Evolutionary conservation across 2,113 vertebrate species (phyloP).

Genomic region (Zosterops japonicus): DNA sequence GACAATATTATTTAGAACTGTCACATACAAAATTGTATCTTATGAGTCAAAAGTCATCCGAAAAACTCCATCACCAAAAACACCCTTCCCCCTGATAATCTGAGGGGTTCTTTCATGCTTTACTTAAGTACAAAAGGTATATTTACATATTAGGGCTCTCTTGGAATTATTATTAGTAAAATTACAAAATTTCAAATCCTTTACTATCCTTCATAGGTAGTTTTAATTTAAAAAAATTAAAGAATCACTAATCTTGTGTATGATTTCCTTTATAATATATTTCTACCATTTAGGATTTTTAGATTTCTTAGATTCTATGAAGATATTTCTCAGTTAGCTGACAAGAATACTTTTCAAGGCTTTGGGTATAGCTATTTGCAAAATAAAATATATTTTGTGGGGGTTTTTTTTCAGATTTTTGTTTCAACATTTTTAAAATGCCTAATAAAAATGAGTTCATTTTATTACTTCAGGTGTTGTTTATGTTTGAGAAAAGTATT

Average conservation of each 20-base stretch:
- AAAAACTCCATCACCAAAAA: neutral
- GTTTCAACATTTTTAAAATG: neutral
- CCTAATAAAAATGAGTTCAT: neutral
- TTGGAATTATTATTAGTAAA: neutral
- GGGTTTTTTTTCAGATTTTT: neutral
- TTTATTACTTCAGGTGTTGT: neutral
- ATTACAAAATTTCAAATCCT: neutral
- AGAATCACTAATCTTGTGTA: neutral
- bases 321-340: neutral
- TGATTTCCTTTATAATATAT: neutral
- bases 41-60: neutral
- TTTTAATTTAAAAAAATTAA: neutral
- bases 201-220: neutral
- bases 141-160: neutral
- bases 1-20: neutral
- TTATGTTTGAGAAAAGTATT: neutral
- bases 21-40: neutral
- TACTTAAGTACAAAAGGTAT: neutral
- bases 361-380: neutral
- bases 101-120: rapidly evolving
- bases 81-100: neutral
- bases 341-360: neutral
- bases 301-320: neutral
- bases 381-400: neutral
- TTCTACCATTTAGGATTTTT: neutral